Percentiles rank a stretch among this genome's conserved stretches.
Conservation (phyloP, 35 echinoderm and acorn worm species). For the Lytechinus pictus region DNA sequence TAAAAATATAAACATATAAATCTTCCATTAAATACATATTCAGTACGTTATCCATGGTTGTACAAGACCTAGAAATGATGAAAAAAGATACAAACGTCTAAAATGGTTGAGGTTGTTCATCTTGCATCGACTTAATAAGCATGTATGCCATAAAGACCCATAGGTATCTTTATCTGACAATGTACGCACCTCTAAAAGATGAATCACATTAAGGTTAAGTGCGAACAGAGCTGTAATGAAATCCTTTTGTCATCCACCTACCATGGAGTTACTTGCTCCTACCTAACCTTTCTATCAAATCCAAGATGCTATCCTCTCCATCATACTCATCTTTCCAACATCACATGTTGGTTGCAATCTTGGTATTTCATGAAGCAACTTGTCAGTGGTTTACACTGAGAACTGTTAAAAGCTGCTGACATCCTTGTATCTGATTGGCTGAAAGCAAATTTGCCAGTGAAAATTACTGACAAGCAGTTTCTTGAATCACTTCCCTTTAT, state of each 20-base stretch:
- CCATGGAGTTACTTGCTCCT: background rate
- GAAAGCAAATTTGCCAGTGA: too few species aligned
- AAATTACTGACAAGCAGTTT: too few species aligned
- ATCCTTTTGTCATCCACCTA: background rate
- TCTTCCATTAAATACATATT: background rate
- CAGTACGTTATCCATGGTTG: background rate
- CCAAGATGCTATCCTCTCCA: background rate
- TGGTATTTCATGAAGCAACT: too few species aligned
- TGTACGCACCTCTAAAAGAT: background rate
- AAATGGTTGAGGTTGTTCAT: background rate
- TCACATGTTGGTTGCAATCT: background rate
- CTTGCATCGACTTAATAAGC: background rate
- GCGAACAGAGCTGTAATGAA: background rate
- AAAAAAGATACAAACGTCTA: background rate
- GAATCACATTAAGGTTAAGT: background rate
- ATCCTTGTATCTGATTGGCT: too few species aligned
- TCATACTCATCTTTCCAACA: background rate
- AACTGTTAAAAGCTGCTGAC: too few species aligned
- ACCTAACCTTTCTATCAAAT: constrained; percentile 5
- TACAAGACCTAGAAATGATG: background rate
- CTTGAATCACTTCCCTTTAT: too few species aligned
- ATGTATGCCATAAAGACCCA: background rate
- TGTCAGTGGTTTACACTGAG: too few species aligned
- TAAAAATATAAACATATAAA: background rate
- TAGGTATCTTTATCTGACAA: background rate